These are phyloP conservation scores for Orbicella faveolata DNA, from an alignment of 64 coral and sea anemone genomes.

Conservation along the genomic window DNA sequence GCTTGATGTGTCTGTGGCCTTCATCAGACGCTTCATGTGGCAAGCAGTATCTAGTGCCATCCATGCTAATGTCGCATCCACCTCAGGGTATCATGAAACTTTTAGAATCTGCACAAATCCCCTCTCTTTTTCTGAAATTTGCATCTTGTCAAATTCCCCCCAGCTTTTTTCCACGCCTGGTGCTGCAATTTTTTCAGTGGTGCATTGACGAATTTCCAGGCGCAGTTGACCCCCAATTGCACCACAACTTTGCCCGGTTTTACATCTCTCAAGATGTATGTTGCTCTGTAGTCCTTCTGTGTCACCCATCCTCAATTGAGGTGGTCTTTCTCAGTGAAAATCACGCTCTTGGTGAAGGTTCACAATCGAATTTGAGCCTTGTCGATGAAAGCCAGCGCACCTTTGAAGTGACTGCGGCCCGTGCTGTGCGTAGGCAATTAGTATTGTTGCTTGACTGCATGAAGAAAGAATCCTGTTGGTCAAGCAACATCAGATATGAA, in stretches of 20 bases:
- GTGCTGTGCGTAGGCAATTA: background rate
- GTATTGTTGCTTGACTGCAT: background rate
- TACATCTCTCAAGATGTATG: background rate
- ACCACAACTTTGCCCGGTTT: slow-evolving; percentile 20
- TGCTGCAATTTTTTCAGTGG: slow-evolving; percentile 12
- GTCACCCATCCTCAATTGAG: slow-evolving; percentile 6
- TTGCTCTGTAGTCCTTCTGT: slow-evolving; percentile 7
- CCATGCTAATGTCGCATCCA: slow-evolving; percentile 25
- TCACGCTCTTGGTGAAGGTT: background rate
- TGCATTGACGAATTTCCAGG: background rate
- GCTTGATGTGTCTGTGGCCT: slow-evolving; percentile 31
- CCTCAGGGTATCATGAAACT: background rate
- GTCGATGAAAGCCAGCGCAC: background rate
- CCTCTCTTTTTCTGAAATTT: slow-evolving; percentile 25
- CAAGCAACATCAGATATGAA: background rate
- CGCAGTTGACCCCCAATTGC: background rate
- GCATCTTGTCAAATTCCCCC: background rate
- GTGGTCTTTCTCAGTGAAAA: background rate
- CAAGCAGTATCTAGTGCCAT: slow-evolving; percentile 11
- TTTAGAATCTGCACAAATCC: background rate
- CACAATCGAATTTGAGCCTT: background rate
- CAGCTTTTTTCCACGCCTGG: background rate
- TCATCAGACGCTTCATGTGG: background rate
- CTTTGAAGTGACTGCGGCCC: background rate
- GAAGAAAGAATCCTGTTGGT: slow-evolving; percentile 4